Percentiles rank a stretch among this genome's conserved stretches.
These are phyloP conservation scores for Heterotilapia buettikoferi DNA, from an alignment of 2,113 vertebrate genomes.

Conservation along the genomic window DNA sequence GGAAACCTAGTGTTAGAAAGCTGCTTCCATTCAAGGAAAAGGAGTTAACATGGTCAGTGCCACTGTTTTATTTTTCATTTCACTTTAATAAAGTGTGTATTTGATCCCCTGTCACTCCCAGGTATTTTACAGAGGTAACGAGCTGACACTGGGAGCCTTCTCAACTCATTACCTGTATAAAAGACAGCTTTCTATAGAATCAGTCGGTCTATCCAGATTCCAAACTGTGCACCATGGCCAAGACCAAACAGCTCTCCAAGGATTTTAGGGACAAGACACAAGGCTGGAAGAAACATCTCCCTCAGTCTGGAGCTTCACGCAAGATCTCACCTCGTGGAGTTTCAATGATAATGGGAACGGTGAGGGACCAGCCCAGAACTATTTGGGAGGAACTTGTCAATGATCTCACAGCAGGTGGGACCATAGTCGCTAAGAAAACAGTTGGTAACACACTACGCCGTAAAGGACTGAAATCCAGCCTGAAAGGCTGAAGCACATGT, in stretches of 20 bases:
- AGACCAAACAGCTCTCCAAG: not conserved
- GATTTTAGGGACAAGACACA: not conserved
- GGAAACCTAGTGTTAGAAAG: not conserved
- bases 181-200: not conserved
- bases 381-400: not conserved
- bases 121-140: not conserved
- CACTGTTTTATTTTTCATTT: not conserved
- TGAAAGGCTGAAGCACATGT: not conserved
- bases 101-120: not conserved
- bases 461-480: not conserved
- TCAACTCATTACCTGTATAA: not conserved
- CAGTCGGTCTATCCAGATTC: not conserved
- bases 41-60: not conserved
- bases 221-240: not conserved
- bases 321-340: not conserved
- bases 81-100: not conserved
- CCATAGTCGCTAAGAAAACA: not conserved
- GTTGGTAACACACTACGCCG: not conserved
- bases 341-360: not conserved
- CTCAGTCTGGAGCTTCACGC: not conserved
- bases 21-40: not conserved
- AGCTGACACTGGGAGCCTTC: not conserved
- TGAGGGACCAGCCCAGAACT: not conserved
- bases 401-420: not conserved
- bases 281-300: not conserved